These are phyloP conservation scores for Poeciliopsis occidentalis DNA, from an alignment of 2,113 vertebrate species.

Conservation along the genomic window DNA sequence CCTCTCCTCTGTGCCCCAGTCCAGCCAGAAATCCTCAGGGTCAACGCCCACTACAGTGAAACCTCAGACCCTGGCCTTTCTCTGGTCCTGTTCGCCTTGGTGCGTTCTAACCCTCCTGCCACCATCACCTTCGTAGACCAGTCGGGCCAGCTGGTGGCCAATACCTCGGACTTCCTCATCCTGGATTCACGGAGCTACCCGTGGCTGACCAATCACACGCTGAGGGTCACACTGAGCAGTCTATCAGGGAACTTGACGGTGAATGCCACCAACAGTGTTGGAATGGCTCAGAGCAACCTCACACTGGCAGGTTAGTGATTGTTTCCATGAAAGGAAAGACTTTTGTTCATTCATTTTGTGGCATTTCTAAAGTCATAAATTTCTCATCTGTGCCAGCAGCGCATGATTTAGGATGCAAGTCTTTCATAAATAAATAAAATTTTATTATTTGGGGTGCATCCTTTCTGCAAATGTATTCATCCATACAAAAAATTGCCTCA, in stretches of 20 bases:
- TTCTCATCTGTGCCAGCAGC: background rate
- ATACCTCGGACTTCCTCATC: slow-evolving; percentile 84
- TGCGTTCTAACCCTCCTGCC: slow-evolving; percentile 86
- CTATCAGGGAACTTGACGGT: slow-evolving; percentile 81
- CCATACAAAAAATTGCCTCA: background rate
- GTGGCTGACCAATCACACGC: slow-evolving; percentile 86
- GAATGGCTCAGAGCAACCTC: slow-evolving; percentile 82
- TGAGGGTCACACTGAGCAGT: slow-evolving; percentile 81
- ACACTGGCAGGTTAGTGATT: slow-evolving; percentile 79
- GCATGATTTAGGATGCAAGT: background rate
- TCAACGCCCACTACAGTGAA: slow-evolving; percentile 81
- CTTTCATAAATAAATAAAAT: background rate
- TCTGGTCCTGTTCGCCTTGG: slow-evolving; percentile 86
- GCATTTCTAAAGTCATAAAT: too few relatives aligned
- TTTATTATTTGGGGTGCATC: background rate
- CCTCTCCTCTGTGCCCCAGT: slow-evolving; percentile 71
- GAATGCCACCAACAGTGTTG: slow-evolving; percentile 81
- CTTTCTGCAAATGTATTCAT: background rate
- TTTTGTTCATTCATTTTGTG: background rate
- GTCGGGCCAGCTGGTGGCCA: slow-evolving; percentile 80
- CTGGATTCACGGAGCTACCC: slow-evolving; percentile 81
- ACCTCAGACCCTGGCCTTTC: slow-evolving; percentile 79
- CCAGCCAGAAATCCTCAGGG: slow-evolving; percentile 85
- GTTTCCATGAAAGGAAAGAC: background rate
- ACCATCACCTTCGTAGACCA: slow-evolving; percentile 86